These are phyloP conservation scores for Datnioides undecimradiatus DNA, from an alignment of 2,113 vertebrate genomes.

Conservation along the genomic window DNA sequence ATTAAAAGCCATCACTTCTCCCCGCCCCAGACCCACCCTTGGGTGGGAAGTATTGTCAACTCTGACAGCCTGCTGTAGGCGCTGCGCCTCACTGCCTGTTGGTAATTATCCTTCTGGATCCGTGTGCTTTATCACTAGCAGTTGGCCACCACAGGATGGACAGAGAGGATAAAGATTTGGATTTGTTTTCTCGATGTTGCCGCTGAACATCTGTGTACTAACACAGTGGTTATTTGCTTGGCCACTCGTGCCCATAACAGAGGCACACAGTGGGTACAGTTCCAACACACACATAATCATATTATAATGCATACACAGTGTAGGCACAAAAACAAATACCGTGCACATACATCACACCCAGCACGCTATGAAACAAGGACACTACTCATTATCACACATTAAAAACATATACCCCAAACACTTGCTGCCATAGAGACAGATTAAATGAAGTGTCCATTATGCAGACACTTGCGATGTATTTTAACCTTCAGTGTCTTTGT, in stretches of 20 bases:
- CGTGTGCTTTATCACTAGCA: constrained; percentile 34
- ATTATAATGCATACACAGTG: constrained; percentile 5
- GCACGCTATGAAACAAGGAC: constrained; percentile 4
- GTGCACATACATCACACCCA: constrained; percentile 6
- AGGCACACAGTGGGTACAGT: constrained; percentile 9
- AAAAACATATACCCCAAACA: constrained; percentile 30
- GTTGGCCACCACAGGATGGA: constrained; percentile 12
- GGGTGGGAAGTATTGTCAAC: constrained; percentile 30
- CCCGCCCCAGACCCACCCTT: background rate
- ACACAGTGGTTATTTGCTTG: constrained; percentile 30
- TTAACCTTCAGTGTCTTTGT: constrained; percentile 1
- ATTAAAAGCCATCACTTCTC: constrained; percentile 55
- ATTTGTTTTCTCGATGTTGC: constrained; percentile 25
- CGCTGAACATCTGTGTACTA: constrained; percentile 42
- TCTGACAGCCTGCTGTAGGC: constrained; percentile 26
- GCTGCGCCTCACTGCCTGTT: constrained; percentile 6
- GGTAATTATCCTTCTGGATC: constrained; percentile 56
- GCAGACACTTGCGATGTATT: constrained; percentile 3
- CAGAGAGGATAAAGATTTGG: constrained; percentile 19
- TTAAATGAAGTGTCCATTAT: background rate
- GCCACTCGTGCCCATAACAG: constrained; percentile 19
- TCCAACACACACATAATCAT: constrained; percentile 27
- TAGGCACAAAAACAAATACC: constrained; percentile 12
- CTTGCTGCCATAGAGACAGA: constrained; percentile 47
- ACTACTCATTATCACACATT: background rate